Conservation (phyloP, 2,888 invertebrate genomes). For the Drosophila trichaetosa region DNA sequence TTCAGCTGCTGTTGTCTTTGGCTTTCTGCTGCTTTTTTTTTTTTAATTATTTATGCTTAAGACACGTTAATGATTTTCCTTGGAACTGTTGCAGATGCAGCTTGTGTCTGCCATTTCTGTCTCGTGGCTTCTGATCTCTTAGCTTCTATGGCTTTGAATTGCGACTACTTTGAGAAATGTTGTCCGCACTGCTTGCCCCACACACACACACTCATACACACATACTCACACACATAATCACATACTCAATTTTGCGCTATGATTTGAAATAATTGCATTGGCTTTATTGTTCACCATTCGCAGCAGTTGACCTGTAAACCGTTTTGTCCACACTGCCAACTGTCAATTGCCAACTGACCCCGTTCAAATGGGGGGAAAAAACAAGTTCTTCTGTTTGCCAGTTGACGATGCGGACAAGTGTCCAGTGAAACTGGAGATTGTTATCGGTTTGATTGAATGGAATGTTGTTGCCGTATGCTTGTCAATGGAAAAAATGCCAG, state of each 20-base stretch:
- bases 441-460: conserved; percentile 53
- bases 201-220: conserved; percentile 2
- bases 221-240: conserved; percentile 2
- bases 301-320: conserved; percentile 58
- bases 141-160: conserved; percentile 6
- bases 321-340: conserved; percentile 51
- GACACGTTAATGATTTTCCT: conserved; percentile 78
- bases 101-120: not conserved
- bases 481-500: conserved; percentile 36
- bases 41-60: conserved; percentile 76
- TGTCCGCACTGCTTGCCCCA: conserved; percentile 18
- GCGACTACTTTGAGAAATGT: conserved; percentile 16
- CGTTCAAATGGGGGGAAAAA: conserved; percentile 40
- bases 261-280: conserved; percentile 47
- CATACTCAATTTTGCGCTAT: conserved; percentile 19
- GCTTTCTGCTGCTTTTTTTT: conserved; percentile 55
- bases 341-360: conserved; percentile 58
- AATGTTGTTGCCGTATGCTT: conserved; percentile 37
- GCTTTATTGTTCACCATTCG: conserved; percentile 35
- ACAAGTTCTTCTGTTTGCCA: conserved; percentile 56
- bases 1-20: conserved; percentile 27
- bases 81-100: conserved; percentile 51
- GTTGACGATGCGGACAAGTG: conserved; percentile 42
- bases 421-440: conserved; percentile 38
- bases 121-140: conserved; percentile 2